Evolutionary conservation across 1,140 invertebrate species (phyloP), one percentile per base, ranked within the genome.

Genomic region (Idris sp.): DNA sequence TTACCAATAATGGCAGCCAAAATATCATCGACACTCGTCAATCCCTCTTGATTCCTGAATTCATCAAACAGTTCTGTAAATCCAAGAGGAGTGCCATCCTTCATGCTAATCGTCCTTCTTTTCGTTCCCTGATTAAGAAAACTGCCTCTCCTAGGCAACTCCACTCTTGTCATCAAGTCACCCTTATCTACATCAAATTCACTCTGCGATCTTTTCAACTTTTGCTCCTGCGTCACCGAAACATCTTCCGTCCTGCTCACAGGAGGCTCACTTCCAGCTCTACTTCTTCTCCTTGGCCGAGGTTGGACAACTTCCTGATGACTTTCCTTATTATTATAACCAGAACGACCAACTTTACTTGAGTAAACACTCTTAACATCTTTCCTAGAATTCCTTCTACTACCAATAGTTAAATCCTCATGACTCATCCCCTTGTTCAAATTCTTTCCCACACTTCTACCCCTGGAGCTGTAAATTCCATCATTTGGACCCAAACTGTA

Each of bases 1-100:
- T 74, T 58, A 86, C 86, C 86, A 62, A 96, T 95, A 76, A 97
- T 96, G 71, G 93, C 92, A 73, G 92, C 92, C 9, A 97, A 89
- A 49, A 97, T 95, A 79, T 96, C 94, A 83, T 97, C 95, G 84
- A 96, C 91, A 44, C 92, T 95, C 78, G 94, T 93, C 15, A 96
- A 88, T 69, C 95, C 95, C 84, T 96, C 94, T 85, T 95, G 93
- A 65, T 93, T 90, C 54, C 93, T 90, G 76, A 95, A 93, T 88
- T 95, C 93, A 80, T 93, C 92, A 83, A 95, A 95, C 43, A 95
- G 87, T 85, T 95, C 94, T 56, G 92, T 93, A 83, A 95, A 94
- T 54, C 94, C 94, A 41, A 95, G 88, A 43, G 93, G 93, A 62
- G 93, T 94, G 22, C 92, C 92, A 51, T 88, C 84, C 8, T 83